phyloP scores from a whole-genome alignment of 2,113 vertebrate genomes.

The Myrmecophaga tridactyla region DNA sequence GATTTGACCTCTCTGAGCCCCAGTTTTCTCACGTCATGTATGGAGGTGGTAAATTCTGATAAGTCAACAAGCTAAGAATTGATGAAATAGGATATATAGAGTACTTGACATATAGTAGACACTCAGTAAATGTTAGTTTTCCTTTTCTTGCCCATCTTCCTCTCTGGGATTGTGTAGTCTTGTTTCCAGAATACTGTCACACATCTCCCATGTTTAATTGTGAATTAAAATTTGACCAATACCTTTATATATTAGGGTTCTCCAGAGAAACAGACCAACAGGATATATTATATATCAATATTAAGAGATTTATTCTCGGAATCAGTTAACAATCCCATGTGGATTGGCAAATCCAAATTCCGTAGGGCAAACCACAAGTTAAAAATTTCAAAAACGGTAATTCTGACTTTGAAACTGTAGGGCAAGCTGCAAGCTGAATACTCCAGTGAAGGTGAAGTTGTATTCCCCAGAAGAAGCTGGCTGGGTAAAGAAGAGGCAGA shows the following conservation, averaged over 20 bases:
- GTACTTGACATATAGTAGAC: background rate
- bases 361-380: too few species aligned
- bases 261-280: too few species aligned
- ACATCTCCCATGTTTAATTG: background rate
- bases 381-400: too few species aligned
- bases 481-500: too few species aligned
- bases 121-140: background rate
- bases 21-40: background rate
- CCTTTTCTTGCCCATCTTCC: slow-evolving; percentile 26
- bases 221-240: slow-evolving; percentile 38
- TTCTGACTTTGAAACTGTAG: too few species aligned
- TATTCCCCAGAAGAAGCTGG: too few species aligned
- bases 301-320: too few species aligned
- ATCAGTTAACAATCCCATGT: too few species aligned
- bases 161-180: background rate
- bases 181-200: slow-evolving; percentile 12
- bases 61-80: background rate
- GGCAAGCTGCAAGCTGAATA: too few species aligned
- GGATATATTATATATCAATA: too few species aligned
- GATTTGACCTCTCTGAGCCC: background rate
- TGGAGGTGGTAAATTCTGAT: background rate
- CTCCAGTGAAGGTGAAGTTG: too few species aligned
- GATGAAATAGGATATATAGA: background rate
- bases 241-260: background rate
- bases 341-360: too few species aligned